Percentiles rank a stretch among this genome's conserved stretches.
These are phyloP conservation scores for Aporophyla nigra DNA, from an alignment of 2,888 invertebrate species.

Conservation along the genomic window DNA sequence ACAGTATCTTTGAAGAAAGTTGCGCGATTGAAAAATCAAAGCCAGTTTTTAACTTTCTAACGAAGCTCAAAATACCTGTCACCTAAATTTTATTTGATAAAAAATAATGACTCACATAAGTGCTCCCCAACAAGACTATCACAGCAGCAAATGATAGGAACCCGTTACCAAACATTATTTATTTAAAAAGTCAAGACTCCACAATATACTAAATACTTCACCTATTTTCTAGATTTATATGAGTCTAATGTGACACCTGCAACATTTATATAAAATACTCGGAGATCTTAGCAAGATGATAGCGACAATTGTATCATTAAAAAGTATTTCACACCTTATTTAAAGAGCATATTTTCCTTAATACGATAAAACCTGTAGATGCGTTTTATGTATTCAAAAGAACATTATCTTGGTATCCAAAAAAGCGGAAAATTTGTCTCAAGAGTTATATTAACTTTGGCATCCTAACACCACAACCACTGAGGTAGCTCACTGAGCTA, in stretches of 20 bases:
- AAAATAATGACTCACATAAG: conserved; percentile 34
- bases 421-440: not conserved
- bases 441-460: not conserved
- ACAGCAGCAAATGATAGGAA: conserved; percentile 27
- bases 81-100: not conserved
- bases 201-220: conserved; percentile 25
- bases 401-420: not conserved
- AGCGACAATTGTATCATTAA: conserved; percentile 57
- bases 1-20: not conserved
- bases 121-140: conserved; percentile 30
- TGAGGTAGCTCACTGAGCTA: not conserved
- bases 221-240: conserved; percentile 41
- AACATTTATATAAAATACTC: conserved; percentile 62
- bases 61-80: not conserved
- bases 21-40: not conserved
- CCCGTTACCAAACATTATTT: conserved; percentile 45
- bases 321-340: conserved; percentile 39
- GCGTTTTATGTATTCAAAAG: conserved; percentile 2
- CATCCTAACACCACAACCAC: not conserved
- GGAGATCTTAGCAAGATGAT: conserved; percentile 44
- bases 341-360: conserved; percentile 3
- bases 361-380: not conserved
- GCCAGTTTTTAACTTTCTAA: not conserved
- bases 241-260: conserved; percentile 36
- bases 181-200: not conserved